Evolutionary conservation across 2,113 vertebrate genomes (phyloP), one percentile per base, ranked within the genome.

Genomic region (Stigmatopora nigra): DNA sequence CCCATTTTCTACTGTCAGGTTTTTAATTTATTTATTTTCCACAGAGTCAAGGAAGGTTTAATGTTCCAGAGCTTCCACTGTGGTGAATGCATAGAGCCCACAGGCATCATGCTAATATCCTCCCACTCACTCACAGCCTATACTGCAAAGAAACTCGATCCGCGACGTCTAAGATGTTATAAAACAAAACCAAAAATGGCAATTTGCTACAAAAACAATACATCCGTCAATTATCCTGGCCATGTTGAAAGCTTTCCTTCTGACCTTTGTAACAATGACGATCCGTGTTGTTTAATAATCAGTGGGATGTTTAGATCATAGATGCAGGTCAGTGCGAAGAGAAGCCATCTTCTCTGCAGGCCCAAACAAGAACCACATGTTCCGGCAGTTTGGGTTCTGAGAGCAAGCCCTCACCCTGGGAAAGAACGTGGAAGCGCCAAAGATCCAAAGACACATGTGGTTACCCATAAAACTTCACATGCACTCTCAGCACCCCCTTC

Each of bases 371-470:
- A 87, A 88, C 80, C 87, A 88, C 83, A 87, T 88, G 87, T 86
- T 65, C 61, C 5, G 3, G 10, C 22, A 35, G 64, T 60, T 63
- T 53, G 46, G 57, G 20, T 73, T 73, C 76, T 78, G 57, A 20
- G 75, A 61, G 72, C 65, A 67, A 65, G 67, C 77, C 71, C 77
- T 89, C 87, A 86, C 87, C 73, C 84, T 89, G 89, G 91, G 89
- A 85, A 91, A 90, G 80, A 89, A 71, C 41, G 64, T 73, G 76
- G 84, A 88, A 86, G 83, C 86, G 41, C 79, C 66, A 78, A 69
- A 86, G 89, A 92, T 89, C 72, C 11, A 73, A 85, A 85, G 91
- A 88, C 90, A 90, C 87, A 84, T 89, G 88, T 88, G 87, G 88
- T 88, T 73, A 85, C 87, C 83, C 88, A 86, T 88, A 86, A 86